A percentile compares a stretch with the other conserved stretches of the same genome.
These are phyloP conservation scores for Bubalus kerabau DNA, from an alignment of 2,113 vertebrate species.

Conservation along the genomic window DNA sequence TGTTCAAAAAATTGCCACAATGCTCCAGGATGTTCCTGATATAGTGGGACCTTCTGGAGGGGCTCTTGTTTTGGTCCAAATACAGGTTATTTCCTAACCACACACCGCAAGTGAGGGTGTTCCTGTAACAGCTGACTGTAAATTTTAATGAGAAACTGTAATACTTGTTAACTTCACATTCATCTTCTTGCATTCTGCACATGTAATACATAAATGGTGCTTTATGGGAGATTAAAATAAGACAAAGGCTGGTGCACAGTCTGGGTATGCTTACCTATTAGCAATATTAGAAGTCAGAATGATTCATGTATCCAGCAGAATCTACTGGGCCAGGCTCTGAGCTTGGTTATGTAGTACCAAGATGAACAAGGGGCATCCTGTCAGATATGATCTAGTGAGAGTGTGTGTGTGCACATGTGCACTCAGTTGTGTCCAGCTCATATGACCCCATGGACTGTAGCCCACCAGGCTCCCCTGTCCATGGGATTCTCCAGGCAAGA, in stretches of 20 bases:
- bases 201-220: background rate
- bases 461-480: background rate
- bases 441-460: background rate
- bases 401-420: background rate
- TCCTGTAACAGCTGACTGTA: background rate
- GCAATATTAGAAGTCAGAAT: background rate
- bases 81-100: background rate
- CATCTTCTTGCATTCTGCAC: background rate
- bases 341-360: background rate
- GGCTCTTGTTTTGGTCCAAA: background rate
- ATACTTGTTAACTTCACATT: background rate
- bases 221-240: background rate
- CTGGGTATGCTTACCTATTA: background rate
- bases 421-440: background rate
- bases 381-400: background rate
- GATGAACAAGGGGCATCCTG: background rate
- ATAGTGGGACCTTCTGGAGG: background rate
- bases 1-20: background rate
- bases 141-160: background rate
- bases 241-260: background rate
- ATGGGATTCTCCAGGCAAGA: background rate
- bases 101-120: background rate
- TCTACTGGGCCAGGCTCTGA: background rate
- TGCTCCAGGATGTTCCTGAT: background rate
- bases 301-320: background rate